Evolutionary conservation across 1,140 invertebrate genomes (phyloP).

Genomic region (Diabrotica virgifera): DNA sequence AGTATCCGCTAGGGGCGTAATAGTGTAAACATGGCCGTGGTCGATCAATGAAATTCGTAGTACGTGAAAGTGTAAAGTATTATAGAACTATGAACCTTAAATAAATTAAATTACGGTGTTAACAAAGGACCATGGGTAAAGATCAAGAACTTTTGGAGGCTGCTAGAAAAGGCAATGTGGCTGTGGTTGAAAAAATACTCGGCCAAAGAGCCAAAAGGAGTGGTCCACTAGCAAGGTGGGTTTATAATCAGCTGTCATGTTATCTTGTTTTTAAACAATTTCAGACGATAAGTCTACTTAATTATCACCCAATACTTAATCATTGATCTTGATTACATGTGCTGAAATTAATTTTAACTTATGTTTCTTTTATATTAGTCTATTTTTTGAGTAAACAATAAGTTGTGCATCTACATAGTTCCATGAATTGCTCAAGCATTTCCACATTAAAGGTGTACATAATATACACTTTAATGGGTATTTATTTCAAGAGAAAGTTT

Average conservation of each 20-base stretch:
- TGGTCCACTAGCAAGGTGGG: slow-evolving; percentile 88
- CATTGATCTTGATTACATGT: background rate
- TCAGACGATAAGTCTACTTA: background rate
- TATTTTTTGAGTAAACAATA: no score
- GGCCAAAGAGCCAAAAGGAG: slow-evolving; percentile 84
- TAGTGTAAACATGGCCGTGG: slow-evolving; percentile 64
- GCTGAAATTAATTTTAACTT: background rate
- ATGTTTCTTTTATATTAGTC: background rate
- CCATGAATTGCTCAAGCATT: no score
- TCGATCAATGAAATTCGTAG: slow-evolving; percentile 69
- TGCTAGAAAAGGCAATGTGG: slow-evolving; percentile 85
- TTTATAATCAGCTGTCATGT: slow-evolving; percentile 44
- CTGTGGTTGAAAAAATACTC: slow-evolving; percentile 87
- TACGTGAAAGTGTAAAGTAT: slow-evolving; percentile 44
- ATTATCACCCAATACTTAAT: background rate
- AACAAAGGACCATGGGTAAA: slow-evolving; percentile 73
- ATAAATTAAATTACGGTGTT: slow-evolving; percentile 40
- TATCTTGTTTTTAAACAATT: slow-evolving; percentile 23
- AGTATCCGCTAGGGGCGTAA: slow-evolving; percentile 52
- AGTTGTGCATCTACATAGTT: no score
- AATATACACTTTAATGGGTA: no score
- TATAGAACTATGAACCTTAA: slow-evolving; percentile 57
- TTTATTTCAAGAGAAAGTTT: no score
- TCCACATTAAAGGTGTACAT: no score
- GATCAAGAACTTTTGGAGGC: slow-evolving; percentile 95